These are phyloP conservation scores for Penelope pileata DNA, from an alignment of 2,113 vertebrate genomes.

Conservation along the genomic window DNA sequence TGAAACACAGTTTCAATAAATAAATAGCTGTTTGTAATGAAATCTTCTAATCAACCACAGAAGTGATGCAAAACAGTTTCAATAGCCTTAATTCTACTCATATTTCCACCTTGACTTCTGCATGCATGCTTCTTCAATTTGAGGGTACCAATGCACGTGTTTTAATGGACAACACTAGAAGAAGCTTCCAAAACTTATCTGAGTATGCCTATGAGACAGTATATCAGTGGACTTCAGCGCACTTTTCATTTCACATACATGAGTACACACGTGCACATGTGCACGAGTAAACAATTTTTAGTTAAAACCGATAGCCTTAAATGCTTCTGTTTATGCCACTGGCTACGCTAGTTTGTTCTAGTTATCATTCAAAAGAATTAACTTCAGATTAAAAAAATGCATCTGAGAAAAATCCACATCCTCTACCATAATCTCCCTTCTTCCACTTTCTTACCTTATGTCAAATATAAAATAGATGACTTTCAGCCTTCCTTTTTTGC, in stretches of 20 bases:
- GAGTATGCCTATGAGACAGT: not conserved
- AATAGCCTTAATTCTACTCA: not conserved
- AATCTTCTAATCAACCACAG: not conserved
- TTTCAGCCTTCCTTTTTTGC: not conserved
- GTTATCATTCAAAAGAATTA: not conserved
- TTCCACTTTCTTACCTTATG: not conserved
- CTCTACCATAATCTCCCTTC: not conserved
- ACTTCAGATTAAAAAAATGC: not conserved
- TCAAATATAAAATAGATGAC: not conserved
- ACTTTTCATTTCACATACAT: not conserved
- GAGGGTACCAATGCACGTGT: not conserved
- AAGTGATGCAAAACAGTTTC: not conserved
- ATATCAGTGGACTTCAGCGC: not conserved
- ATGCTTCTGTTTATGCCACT: not conserved
- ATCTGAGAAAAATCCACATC: not conserved
- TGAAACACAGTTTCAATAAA: not conserved
- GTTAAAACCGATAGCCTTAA: not conserved
- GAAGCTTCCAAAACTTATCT: not conserved
- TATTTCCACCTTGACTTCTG: not conserved
- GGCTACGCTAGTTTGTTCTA: not conserved
- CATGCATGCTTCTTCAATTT: not conserved
- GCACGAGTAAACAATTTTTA: not conserved
- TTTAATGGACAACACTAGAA: not conserved
- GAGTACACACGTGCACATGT: fast-evolving
- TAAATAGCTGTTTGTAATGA: not conserved